A percentile compares a stretch with the other conserved stretches of the same genome.
These are phyloP conservation scores for Drosophila varians DNA, from an alignment of 1,140 invertebrate genomes.

Conservation along the genomic window DNA sequence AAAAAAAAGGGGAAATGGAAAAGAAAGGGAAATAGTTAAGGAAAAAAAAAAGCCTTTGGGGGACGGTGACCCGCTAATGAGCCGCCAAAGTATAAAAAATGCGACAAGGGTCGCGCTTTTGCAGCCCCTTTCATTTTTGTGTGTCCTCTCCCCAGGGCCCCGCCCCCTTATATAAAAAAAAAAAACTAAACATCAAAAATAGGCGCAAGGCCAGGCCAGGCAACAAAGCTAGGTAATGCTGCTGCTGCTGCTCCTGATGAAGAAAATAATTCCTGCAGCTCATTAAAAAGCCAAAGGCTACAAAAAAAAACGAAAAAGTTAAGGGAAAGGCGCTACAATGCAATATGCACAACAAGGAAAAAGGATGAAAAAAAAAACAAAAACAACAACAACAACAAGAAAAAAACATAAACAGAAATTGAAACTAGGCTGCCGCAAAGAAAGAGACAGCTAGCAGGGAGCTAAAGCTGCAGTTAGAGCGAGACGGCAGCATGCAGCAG, in stretches of 20 bases:
- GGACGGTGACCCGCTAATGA: constrained; percentile 56
- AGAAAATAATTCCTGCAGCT: constrained; percentile 49
- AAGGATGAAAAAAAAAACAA: background rate
- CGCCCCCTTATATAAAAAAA: background rate
- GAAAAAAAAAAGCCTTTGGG: constrained; percentile 9
- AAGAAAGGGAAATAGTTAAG: background rate
- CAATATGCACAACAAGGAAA: constrained; percentile 38
- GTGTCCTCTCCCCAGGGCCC: background rate
- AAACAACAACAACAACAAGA: constrained; percentile 35
- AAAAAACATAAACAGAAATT: constrained; percentile 4
- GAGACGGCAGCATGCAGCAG: background rate
- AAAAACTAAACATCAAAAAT: constrained; percentile 16
- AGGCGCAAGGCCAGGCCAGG: constrained; percentile 47
- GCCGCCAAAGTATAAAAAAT: constrained; percentile 51
- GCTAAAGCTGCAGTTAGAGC: background rate
- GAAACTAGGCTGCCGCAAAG: constrained; percentile 37
- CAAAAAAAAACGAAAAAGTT: constrained; percentile 18
- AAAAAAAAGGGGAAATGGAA: background rate
- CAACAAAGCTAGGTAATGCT: background rate
- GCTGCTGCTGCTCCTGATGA: background rate
- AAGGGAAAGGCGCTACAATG: constrained; percentile 34
- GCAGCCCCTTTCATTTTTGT: background rate
- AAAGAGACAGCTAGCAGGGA: background rate
- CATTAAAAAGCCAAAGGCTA: constrained; percentile 45
- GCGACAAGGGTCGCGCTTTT: constrained; percentile 37